Evolutionary conservation across 2,113 vertebrate genomes (phyloP).

Genomic region (Narcine bancroftii): DNA sequence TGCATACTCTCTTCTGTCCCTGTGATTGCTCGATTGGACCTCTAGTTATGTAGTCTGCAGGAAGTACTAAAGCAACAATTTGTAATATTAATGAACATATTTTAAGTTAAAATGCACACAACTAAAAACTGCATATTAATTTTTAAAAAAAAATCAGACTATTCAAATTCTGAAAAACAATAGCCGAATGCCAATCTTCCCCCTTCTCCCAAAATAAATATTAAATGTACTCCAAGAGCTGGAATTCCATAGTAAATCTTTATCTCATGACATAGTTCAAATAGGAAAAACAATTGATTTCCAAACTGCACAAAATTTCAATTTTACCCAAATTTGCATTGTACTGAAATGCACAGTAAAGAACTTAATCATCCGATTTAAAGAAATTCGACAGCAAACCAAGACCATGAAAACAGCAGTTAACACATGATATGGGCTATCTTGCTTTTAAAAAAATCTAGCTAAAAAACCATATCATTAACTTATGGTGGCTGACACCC

Average conservation of each 20-base stretch:
- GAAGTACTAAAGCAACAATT: constrained; percentile 35
- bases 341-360: neutral
- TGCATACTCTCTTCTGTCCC: constrained; percentile 64
- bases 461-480: neutral
- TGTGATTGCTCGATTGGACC: constrained; percentile 47
- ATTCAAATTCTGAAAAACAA: too few relatives aligned
- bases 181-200: too few relatives aligned
- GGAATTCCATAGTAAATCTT: neutral
- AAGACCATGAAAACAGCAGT: neutral
- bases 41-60: constrained; percentile 53
- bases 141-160: too few relatives aligned
- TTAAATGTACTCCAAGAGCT: neutral
- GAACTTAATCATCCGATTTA: neutral
- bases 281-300: too few relatives aligned
- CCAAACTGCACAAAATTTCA: neutral
- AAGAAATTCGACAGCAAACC: neutral
- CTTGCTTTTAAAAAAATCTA: too few relatives aligned
- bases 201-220: neutral
- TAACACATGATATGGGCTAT: neutral
- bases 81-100: neutral
- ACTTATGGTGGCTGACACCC: too few relatives aligned
- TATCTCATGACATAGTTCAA: too few relatives aligned
- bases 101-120: neutral
- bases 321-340: neutral
- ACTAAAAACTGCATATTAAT: neutral